phyloP scores from a whole-genome alignment of 1,140 invertebrate species.

The Armadillidium nasatum region DNA sequence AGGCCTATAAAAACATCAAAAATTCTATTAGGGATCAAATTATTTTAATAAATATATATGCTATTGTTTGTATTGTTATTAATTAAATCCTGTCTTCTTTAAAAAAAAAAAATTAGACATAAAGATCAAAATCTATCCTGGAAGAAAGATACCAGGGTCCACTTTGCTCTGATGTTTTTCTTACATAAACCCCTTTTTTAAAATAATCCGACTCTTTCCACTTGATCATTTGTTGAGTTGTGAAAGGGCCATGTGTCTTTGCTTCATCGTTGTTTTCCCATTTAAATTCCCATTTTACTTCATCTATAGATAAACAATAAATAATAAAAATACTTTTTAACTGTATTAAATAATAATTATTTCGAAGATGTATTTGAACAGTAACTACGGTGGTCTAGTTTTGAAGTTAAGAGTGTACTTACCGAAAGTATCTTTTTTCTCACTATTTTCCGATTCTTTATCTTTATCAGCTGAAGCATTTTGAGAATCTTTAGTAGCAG shows the following conservation, averaged over 20 bases:
- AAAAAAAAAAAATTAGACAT: not conserved
- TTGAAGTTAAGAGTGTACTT: no score
- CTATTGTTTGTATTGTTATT: no score
- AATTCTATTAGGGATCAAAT: no score
- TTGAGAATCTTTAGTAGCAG: no score
- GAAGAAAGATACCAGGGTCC: conserved; percentile 21
- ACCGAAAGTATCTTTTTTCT: not conserved
- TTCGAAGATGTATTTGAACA: not conserved
- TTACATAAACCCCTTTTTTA: conserved; percentile 22
- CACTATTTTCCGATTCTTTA: conserved; percentile 61
- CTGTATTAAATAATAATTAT: no score
- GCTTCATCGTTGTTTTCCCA: conserved; percentile 72
- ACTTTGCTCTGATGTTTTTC: not conserved
- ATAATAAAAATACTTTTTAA: no score
- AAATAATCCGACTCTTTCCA: conserved; percentile 12
- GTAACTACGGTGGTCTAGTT: not conserved
- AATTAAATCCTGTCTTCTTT: not conserved
- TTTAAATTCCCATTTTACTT: conserved; percentile 84
- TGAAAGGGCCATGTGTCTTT: conserved; percentile 76
- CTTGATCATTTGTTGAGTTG: conserved; percentile 70
- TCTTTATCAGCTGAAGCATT: conserved; percentile 44
- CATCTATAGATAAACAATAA: conserved; percentile 37
- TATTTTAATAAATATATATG: no score
- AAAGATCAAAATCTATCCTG: conserved; percentile 30
- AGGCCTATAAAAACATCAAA: no score